Evolutionary conservation across 2,797 vertebrate genomes (phyloP).

Genomic region (Pipistrellus pygmaeus): DNA sequence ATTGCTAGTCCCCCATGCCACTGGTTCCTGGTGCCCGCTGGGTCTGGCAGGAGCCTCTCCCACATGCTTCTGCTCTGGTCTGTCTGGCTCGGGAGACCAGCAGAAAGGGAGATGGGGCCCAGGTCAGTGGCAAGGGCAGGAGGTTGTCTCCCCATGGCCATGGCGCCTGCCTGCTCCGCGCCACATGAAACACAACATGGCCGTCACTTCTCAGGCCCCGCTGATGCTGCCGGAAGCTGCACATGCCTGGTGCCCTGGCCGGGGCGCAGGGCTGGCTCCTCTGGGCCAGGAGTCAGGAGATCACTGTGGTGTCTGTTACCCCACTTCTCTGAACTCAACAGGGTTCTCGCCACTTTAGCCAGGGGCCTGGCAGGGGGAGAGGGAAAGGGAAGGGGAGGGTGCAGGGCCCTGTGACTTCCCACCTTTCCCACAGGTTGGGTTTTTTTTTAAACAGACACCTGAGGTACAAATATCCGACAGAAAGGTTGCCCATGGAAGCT

Average conservation of each 20-base stretch:
- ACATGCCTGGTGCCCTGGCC: slow-evolving; percentile 59
- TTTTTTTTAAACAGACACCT: slow-evolving; percentile 11
- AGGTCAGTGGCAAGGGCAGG: background rate
- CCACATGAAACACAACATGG: slow-evolving; percentile 75
- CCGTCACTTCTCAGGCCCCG: background rate
- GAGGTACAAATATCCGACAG: background rate
- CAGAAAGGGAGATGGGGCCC: background rate
- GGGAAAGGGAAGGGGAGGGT: background rate
- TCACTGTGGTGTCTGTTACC: background rate
- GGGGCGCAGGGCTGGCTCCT: slow-evolving; percentile 7
- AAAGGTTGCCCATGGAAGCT: background rate
- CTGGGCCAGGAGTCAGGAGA: background rate
- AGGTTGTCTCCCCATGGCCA: background rate
- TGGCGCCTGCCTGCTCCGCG: background rate
- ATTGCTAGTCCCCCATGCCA: background rate
- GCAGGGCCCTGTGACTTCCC: background rate
- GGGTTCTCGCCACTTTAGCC: background rate
- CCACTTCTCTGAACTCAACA: background rate
- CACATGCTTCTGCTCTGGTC: background rate
- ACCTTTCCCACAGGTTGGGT: background rate
- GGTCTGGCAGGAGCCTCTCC: background rate
- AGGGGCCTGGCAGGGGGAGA: background rate
- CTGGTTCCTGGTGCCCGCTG: fast-evolving
- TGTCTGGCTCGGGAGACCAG: background rate
- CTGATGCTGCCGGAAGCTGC: slow-evolving; percentile 64